A percentile compares a stretch with the other conserved stretches of the same genome.
Conservation (phyloP, 2,888 invertebrate species). For the Sphaerophoria rueppellii region DNA sequence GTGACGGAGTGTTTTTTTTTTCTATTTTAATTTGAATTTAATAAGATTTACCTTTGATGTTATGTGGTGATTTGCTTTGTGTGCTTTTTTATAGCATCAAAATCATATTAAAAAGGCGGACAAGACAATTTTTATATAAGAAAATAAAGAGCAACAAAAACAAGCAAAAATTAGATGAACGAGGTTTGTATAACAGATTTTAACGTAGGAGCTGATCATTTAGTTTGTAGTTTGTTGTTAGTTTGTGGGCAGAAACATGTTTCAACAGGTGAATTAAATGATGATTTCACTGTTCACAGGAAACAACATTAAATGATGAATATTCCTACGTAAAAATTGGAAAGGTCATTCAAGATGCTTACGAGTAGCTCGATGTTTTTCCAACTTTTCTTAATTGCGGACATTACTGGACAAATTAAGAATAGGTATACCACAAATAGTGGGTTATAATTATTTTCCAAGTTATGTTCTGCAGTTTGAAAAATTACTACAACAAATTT, state of each 20-base stretch:
- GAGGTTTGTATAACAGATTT: constrained; percentile 10
- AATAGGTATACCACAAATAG: no score
- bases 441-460: no score
- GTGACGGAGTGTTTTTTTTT: constrained; percentile 67
- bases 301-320: no score
- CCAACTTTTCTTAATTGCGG: no score
- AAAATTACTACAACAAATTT: no score
- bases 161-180: no score
- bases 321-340: no score
- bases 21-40: constrained; percentile 72
- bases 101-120: constrained; percentile 8
- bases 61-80: constrained; percentile 4
- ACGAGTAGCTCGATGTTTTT: no score
- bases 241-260: constrained; percentile 18
- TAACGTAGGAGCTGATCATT: background rate
- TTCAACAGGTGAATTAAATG: constrained; percentile 17
- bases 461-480: no score
- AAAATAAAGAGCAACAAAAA: background rate
- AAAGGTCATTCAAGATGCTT: no score
- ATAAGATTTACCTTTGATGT: constrained; percentile 58
- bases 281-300: constrained; percentile 32
- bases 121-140: background rate
- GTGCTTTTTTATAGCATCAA: constrained; percentile 9
- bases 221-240: background rate
- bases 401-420: no score